phyloP scores from a whole-genome alignment of 2,888 invertebrate genomes.

The Ormyrus rosae region DNA sequence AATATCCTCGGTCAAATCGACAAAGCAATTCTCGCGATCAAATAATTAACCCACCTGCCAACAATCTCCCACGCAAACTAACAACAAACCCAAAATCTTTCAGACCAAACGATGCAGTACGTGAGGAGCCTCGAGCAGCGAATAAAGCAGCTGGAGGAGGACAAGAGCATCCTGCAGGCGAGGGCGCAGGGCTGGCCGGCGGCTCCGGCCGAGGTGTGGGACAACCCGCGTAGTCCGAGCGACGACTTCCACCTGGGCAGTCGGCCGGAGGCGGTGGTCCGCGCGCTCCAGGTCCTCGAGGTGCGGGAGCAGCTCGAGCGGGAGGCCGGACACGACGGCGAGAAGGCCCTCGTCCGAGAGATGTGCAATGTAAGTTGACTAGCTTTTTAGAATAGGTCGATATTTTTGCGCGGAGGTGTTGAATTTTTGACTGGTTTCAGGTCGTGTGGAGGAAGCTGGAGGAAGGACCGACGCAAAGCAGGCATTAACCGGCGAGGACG shows the following conservation, averaged over 20 bases:
- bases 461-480: constrained; percentile 83
- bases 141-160: constrained; percentile 89
- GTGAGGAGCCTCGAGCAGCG: constrained; percentile 92
- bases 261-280: constrained; percentile 93
- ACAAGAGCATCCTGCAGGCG: constrained; percentile 81
- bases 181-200: constrained; percentile 68
- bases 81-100: constrained; percentile 21
- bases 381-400: too few species aligned
- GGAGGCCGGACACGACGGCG: constrained; percentile 85
- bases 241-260: constrained; percentile 78
- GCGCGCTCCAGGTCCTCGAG: constrained; percentile 94
- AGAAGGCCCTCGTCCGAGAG: constrained; percentile 94
- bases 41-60: too few species aligned
- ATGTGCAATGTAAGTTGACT: constrained; percentile 89
- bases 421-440: constrained; percentile 72
- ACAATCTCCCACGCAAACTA: neutral
- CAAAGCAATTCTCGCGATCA: too few species aligned
- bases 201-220: constrained; percentile 68
- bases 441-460: constrained; percentile 95
- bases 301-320: constrained; percentile 91
- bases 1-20: too few species aligned
- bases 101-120: constrained; percentile 93
- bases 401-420: too few species aligned
- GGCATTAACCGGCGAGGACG: constrained; percentile 66
- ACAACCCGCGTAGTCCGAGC: constrained; percentile 67